Percentiles rank a stretch among this genome's conserved stretches.
These are phyloP conservation scores for Sula dactylatra DNA, from an alignment of 2,113 vertebrate species.

Conservation along the genomic window DNA sequence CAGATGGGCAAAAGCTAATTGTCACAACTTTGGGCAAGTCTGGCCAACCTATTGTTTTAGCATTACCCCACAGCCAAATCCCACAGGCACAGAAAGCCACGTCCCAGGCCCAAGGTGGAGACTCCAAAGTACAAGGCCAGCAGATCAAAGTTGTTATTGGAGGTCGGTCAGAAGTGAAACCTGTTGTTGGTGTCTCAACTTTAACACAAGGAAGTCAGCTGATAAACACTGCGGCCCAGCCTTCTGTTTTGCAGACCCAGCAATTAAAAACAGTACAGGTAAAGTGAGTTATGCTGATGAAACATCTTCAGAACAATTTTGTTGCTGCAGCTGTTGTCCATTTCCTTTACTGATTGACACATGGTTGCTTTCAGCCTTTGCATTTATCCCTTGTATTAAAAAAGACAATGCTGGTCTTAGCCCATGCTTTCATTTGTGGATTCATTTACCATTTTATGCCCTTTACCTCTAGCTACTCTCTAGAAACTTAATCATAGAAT, in stretches of 20 bases:
- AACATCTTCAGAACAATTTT: neutral
- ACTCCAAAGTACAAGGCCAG: conserved; percentile 81
- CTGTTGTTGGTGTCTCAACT: conserved; percentile 81
- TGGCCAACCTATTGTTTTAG: conserved; percentile 89
- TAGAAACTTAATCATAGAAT: neutral
- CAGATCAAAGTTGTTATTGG: conserved; percentile 94
- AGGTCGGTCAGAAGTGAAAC: conserved; percentile 87
- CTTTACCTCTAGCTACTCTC: neutral
- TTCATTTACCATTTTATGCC: neutral
- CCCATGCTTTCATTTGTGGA: neutral
- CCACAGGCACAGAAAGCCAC: conserved; percentile 75
- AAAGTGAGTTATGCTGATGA: conserved; percentile 54
- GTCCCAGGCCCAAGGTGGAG: conserved; percentile 75
- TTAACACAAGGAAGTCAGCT: conserved; percentile 82
- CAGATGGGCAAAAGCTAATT: conserved; percentile 92
- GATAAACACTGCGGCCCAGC: conserved; percentile 75
- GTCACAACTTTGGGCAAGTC: conserved; percentile 90
- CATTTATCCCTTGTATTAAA: neutral
- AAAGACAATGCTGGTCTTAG: neutral
- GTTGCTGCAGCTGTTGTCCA: conserved; percentile 16
- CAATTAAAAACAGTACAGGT: conserved; percentile 97
- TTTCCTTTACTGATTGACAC: neutral
- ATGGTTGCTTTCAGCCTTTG: neutral
- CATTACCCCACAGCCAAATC: conserved; percentile 84
- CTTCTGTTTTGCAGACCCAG: conserved; percentile 87